phyloP scores from a whole-genome alignment of 2,888 invertebrate genomes.

The Allygus modestus region DNA sequence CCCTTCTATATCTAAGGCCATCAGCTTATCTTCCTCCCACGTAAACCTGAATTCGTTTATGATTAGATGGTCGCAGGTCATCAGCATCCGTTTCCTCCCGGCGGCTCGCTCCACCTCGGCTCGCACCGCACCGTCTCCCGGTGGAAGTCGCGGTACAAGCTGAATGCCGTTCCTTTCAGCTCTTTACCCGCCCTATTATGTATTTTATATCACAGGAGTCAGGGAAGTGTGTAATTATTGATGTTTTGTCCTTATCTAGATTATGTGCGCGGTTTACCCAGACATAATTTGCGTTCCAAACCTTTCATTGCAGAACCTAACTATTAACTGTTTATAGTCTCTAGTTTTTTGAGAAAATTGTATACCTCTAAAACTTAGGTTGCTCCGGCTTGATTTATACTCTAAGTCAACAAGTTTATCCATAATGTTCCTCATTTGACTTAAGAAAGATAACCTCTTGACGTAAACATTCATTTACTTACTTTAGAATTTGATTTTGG shows the following conservation, averaged over 20 bases:
- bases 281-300: neutral
- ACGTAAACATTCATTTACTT: neutral
- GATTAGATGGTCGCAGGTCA: slow-evolving; percentile 35
- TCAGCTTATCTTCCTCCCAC: slow-evolving; percentile 30
- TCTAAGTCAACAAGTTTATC: slow-evolving; percentile 40
- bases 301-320: neutral
- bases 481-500: neutral
- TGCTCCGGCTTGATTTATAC: slow-evolving; percentile 15
- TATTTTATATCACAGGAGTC: slow-evolving; percentile 12
- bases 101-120: slow-evolving; percentile 26
- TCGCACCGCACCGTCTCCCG: slow-evolving; percentile 17
- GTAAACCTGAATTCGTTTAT: slow-evolving; percentile 15
- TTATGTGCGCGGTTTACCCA: slow-evolving; percentile 46
- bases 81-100: neutral
- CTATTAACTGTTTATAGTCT: neutral
- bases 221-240: slow-evolving; percentile 39
- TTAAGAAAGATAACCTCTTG: neutral
- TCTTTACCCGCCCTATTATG: slow-evolving; percentile 2
- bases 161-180: slow-evolving; percentile 9
- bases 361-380: slow-evolving; percentile 47
- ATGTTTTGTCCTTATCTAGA: slow-evolving; percentile 10
- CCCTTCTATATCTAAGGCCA: neutral
- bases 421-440: neutral
- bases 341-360: neutral
- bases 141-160: slow-evolving; percentile 27